Conservation (phyloP, 2,888 invertebrate species). For the Pristionchus mayeri region DNA sequence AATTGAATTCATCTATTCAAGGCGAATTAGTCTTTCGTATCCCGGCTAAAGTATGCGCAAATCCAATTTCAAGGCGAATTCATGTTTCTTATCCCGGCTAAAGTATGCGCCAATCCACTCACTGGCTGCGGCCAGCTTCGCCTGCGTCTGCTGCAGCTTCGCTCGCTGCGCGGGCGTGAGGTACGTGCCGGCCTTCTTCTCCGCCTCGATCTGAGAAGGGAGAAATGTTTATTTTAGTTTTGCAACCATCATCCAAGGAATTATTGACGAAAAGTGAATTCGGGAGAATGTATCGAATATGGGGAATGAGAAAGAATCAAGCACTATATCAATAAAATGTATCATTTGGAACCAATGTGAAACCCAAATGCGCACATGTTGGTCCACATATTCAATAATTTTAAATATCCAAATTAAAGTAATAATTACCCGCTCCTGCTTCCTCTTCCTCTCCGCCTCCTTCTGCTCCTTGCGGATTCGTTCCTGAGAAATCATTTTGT, state of each 20-base stretch:
- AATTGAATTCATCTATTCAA: too few species aligned
- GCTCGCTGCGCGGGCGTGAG: conserved; percentile 94
- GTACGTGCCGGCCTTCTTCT: conserved; percentile 96
- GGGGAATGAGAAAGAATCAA: too few species aligned
- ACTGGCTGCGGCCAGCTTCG: conserved; percentile 59
- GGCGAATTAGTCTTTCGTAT: too few species aligned
- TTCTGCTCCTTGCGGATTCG: conserved; percentile 84
- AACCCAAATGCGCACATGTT: neutral
- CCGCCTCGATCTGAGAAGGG: conserved; percentile 77
- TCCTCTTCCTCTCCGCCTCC: conserved; percentile 90
- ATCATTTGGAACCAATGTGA: conserved; percentile 92
- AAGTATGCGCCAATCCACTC: conserved; percentile 10
- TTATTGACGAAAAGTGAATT: too few species aligned
- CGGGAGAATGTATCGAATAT: too few species aligned
- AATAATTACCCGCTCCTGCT: conserved; percentile 92
- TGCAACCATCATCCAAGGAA: too few species aligned
- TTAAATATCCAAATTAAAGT: conserved; percentile 91
- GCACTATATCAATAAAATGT: too few species aligned
- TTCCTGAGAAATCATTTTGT: too few species aligned
- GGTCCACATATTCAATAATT: conserved; percentile 82
- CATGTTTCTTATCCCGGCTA: too few species aligned
- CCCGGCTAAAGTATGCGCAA: too few species aligned
- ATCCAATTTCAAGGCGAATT: too few species aligned
- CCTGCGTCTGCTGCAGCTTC: conserved; percentile 88
- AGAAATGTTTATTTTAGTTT: too few species aligned